Base-by-base conservation (phyloP, 2,797 vertebrate genomes). In the Channa striata region DNA sequence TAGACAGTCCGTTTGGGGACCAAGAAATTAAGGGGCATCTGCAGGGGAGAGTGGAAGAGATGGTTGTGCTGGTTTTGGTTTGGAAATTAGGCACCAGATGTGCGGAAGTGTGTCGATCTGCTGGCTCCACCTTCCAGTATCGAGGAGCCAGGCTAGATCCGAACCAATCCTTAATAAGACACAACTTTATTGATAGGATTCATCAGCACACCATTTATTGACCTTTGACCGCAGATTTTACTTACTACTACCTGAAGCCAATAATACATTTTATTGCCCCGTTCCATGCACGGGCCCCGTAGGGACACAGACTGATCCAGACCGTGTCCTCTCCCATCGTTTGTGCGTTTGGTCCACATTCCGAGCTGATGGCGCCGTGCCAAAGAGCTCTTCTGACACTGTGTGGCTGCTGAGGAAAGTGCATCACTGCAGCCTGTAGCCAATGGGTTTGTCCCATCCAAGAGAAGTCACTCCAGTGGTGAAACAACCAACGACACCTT, bases 381-480 rank as follows among this genome's bases (percentile, higher is more conserved):
- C 78, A 83, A 88, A 87, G 87, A 33, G 46, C 77, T 92, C 92
- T 88, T 5, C 85, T 92, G 93, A 91, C 92, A 66, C 87, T 63
- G 10, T 52, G 89, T 54, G 93, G 91, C 79, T 61, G 9, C 69
- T 8, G 51, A n/a, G 51, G 50, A 64, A 90, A 93, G 68, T 91
- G 81, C 91, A 90, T 54, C 76, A n/a, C n/a, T n/a, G n/a, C n/a
- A n/a, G n/a, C 3, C 42, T 43, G 56, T 46, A 25, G 36, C 46
- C 25, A 14, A 11, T 47, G 3, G 9, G 2, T 16, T 33, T 21
- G 0, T 2, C 0, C 7, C 30, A 33, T 5, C 8, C 20, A 20
- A 30, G 13, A 3, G 20, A n/a, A n/a, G n/a, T n/a, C n/a, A n/a
- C n/a, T n/a, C n/a, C n/a, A n/a, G n/a, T n/a, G n/a, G n/a, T n/a